Percentiles rank a stretch among this genome's conserved stretches.
Evolutionary conservation across 2,113 vertebrate genomes (phyloP).

Genomic region (Zosterops pallidus): DNA sequence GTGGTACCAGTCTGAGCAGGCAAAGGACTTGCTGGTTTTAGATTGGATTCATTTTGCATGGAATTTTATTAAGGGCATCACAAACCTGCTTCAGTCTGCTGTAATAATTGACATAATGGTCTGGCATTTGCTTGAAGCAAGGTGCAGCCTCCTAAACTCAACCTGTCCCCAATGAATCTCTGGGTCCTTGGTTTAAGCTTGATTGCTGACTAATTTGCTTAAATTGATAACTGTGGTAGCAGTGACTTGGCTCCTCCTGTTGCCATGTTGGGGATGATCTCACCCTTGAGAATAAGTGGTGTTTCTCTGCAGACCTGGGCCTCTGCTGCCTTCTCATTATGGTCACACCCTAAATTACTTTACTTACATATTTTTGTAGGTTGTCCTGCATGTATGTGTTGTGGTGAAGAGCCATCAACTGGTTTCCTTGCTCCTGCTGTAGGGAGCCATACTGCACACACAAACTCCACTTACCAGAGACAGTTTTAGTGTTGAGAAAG

Average conservation of each 20-base stretch:
- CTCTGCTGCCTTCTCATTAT: neutral
- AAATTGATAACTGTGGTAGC: neutral
- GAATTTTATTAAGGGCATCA: neutral
- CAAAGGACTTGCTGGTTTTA: neutral
- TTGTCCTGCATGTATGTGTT: neutral
- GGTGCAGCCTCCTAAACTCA: neutral
- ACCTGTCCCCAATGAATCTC: neutral
- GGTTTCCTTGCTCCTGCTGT: neutral
- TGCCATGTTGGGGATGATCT: neutral
- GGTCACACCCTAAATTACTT: neutral
- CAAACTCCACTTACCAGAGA: neutral
- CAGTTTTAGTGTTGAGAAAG: neutral
- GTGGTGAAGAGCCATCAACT: neutral
- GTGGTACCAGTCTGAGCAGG: neutral
- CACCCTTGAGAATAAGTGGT: neutral
- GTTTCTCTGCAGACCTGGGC: neutral
- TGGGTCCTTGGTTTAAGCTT: neutral
- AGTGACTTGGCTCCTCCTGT: neutral
- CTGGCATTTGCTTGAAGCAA: neutral
- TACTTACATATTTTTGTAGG: neutral
- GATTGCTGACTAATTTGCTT: neutral
- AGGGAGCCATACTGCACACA: neutral
- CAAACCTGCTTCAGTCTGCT: neutral
- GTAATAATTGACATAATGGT: accelerated
- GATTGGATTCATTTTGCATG: neutral